Conservation (phyloP, 53 echinoderm and acorn worm species). For the Temnopleurus reevesii region DNA sequence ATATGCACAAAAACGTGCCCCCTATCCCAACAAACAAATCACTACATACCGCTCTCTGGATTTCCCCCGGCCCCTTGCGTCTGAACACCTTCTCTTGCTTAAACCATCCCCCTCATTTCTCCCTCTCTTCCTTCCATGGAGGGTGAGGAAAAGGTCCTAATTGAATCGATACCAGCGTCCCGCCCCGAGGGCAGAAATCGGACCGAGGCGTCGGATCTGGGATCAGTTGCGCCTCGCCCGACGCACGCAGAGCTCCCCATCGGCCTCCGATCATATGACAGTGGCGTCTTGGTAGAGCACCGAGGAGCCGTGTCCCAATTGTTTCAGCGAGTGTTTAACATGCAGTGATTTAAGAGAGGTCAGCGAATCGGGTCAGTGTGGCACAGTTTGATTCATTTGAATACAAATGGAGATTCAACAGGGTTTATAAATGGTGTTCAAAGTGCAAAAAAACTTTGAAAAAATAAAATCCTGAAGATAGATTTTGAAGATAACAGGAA, state of each 20-base stretch:
- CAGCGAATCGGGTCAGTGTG: background rate
- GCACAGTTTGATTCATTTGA: background rate
- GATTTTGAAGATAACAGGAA: too few species aligned
- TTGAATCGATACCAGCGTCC: conserved; percentile 42
- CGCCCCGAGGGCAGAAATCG: conserved; percentile 19
- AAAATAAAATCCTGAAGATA: too few species aligned
- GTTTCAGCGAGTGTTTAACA: conserved; percentile 28
- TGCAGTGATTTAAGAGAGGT: conserved; percentile 14
- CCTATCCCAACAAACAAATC: background rate
- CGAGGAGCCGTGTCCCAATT: conserved; percentile 5
- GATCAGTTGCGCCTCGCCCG: conserved; percentile 23
- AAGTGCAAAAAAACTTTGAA: too few species aligned
- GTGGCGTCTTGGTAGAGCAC: background rate
- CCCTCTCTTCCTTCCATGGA: background rate
- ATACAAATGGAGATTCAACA: too few species aligned
- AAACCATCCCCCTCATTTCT: background rate
- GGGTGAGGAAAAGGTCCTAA: conserved; percentile 32
- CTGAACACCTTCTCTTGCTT: too few species aligned
- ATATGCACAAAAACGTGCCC: background rate
- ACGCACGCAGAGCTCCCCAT: background rate
- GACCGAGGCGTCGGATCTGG: conserved; percentile 20
- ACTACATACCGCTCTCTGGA: too few species aligned
- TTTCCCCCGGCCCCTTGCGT: background rate
- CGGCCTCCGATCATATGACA: background rate
- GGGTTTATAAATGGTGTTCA: too few species aligned